Evolutionary conservation across 2,888 invertebrate genomes (phyloP), one percentile per base, ranked within the genome.

Genomic region (Idaea biselata): DNA sequence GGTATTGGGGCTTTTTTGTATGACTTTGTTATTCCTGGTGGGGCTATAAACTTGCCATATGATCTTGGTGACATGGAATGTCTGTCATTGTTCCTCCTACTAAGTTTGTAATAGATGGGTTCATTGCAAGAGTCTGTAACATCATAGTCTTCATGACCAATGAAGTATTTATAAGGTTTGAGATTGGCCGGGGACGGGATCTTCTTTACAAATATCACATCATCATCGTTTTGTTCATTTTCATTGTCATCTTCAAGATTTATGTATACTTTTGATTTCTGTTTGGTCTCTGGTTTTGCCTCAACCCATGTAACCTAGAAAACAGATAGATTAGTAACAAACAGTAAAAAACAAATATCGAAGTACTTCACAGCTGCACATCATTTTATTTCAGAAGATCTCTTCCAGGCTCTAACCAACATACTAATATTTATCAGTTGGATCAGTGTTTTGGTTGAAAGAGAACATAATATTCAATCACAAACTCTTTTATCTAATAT

Each of bases 151-250:
- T 78, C 80, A 66, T 80, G 79, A 17, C 77, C 62, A 1, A 82
- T 63, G 65, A 86, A 84, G 64, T 73, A 86, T 70, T 84, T 88
- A 70, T 84, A 84, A 8, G 87, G 84, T 72, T 82, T 85, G 0
- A 69, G 57, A 0, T 83, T 79, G 7, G 85, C 77, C 0, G 88
- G 87, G 0, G 82, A 71, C 0, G 76, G 65, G 6, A 89, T 80
- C 74, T 86, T 87, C 70, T 86, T 87, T 0, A 92, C 83, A 75
- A 86, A 88, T 71, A 91, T 84, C 3, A 91, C 87, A 68, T 91
- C 91, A 72, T 88, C 83, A 18, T 85, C 83, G 53, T 86, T 81
- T 18, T 79, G 70, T 32, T 78, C 75, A 56, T 84, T 77, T 0
- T 80, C 76, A 59, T 82, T 78, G 58, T 88, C 84, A 16, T 87